Evolutionary conservation across 2,888 invertebrate genomes (phyloP), one percentile per base, ranked within the genome.

Genomic region (Hipparchia semele): DNA sequence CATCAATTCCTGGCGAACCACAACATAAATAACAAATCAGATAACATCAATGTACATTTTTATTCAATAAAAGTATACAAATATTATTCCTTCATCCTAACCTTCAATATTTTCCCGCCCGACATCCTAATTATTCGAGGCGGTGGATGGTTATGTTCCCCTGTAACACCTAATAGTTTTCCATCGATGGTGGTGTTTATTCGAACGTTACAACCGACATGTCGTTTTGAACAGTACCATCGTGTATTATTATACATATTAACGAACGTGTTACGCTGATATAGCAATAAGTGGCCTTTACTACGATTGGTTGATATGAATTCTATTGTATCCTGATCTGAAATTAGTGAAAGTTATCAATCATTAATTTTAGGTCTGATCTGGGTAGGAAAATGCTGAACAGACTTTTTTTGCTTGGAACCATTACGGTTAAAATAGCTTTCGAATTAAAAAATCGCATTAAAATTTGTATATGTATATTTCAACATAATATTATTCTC

Each of bases 221-320:
- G 33, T 6, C 68, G 49, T 33, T 60, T 68, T 2, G 68, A 68
- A 39, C 68, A 68, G 51, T 60, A 46, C 68, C 68, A 68, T 60
- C 60, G 51, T 23, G 51, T 68, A 2, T 68, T 60, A 0, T 51
- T 68, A 3, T 68, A 51, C 49, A 51, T 68, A 51, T 68, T 49
- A 23, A 51, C 49, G 51, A 60, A 68, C n/a, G 68, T 60, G n/a
- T 68, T 33, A 60, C 60, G 39, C 9, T 51, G 49, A 33, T 60
- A 60, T 46, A 68, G 13, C 2, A 68, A 7, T 59, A 51, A 33
- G 58, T 6, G 8, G 3, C 68, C 68, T 12, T 9, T 33, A 1
- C 68, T 60, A 33, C 68, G 68, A 10, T 60, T 51, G 4, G 51
- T 33, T 33, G 58, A 59, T 23, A 68, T 59, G 10, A 59, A 68